Base-by-base conservation (phyloP, 2,888 invertebrate species). In the Diplolepis rosae region DNA sequence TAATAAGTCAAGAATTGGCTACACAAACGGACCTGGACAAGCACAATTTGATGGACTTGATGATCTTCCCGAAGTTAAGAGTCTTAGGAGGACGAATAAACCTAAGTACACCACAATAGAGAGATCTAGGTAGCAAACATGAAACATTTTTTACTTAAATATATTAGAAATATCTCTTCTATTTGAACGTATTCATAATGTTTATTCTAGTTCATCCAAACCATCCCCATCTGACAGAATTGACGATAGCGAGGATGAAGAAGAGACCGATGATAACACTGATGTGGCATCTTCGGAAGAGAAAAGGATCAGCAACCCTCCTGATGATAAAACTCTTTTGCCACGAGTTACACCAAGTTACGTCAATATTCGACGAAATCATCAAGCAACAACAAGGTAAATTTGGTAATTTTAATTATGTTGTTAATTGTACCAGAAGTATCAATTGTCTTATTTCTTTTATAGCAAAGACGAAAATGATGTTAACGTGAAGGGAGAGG, bases 41-140 rank as follows among this genome's bases (percentile, higher is more conserved):
- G 90, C 90, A 0, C 92, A 92, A 6, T 85, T 92, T 7, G 88
- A 89, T 69, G 89, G 91, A 80, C 79, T 84, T 80, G 77, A 83
- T 83, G 67, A 85, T 24, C 69, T 89, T n/a, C 85, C 89, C 0
- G 89, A 89, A 80, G 88, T 88, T 4, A 85, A 85, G 68, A 85
- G 76, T 77, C 79, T 89, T 24, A 78, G 90, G 48, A 90, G 90
- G 70, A 79, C 81, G 6, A 91, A 91, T 39, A 90, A 91, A 73
- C 92, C 92, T 0, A 92, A 94, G 76, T 95, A 95, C 80, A 93
- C 94, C 0, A 95, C 93, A 68, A 94, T 95, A 30, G 89, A 93
- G 56, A 90, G 95, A 73, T 91, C 93, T 0, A 91, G 92, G 80
- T 93, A 48, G 52, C 7, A 15, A 28, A 27, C 13, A n/a, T n/a